These are phyloP conservation scores for Atractosteus spatula DNA, from an alignment of 2,113 vertebrate genomes.

Conservation along the genomic window DNA sequence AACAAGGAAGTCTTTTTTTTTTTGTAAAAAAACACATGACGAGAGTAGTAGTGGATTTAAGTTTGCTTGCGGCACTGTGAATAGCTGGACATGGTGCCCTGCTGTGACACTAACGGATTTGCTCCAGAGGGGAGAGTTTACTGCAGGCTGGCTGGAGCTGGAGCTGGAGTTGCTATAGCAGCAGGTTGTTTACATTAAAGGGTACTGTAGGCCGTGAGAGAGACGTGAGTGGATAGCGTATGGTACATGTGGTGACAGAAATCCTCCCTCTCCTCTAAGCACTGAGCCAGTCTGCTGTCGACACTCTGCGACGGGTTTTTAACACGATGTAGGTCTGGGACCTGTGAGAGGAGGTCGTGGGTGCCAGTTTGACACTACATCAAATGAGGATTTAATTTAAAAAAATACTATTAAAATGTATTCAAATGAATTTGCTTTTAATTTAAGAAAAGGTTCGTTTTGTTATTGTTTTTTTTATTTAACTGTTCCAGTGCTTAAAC, in stretches of 20 bases:
- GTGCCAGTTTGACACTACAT: conserved; percentile 30
- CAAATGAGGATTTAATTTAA: conserved; percentile 21
- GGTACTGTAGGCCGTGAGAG: neutral
- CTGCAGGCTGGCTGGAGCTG: neutral
- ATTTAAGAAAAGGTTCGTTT: conserved; percentile 19
- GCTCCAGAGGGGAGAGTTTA: too few species aligned
- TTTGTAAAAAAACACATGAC: too few species aligned
- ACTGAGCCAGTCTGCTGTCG: neutral
- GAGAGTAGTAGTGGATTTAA: too few species aligned
- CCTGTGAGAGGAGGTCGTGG: neutral
- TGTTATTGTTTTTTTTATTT: conserved; percentile 29
- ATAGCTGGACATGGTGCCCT: too few species aligned
- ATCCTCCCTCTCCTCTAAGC: neutral
- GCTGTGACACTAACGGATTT: too few species aligned
- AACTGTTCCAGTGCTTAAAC: conserved; percentile 46
- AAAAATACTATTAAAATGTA: conserved; percentile 10
- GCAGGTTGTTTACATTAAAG: neutral
- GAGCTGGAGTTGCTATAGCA: neutral
- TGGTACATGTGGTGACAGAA: neutral
- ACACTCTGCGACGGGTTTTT: neutral
- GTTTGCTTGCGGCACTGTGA: too few species aligned
- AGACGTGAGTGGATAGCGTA: neutral
- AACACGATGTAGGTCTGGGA: neutral
- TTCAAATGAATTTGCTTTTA: conserved; percentile 30
- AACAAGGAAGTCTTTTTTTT: too few species aligned